These are phyloP conservation scores for Mythimna vitellina DNA, from an alignment of 2,888 invertebrate genomes.

Conservation along the genomic window DNA sequence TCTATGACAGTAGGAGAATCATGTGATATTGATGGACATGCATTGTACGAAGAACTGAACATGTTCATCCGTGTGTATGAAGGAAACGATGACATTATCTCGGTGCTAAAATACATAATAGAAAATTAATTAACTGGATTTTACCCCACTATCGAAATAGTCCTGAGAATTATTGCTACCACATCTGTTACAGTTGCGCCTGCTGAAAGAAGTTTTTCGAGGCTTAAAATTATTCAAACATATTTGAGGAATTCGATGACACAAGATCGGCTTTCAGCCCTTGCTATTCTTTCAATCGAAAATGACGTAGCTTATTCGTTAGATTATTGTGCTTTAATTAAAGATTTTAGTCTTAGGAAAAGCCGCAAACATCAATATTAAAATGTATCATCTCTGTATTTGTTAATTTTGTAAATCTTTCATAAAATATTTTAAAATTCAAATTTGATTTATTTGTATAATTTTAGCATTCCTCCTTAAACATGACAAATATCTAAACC, in stretches of 20 bases:
- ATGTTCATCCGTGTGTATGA: not conserved
- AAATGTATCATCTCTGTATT: too few relatives aligned
- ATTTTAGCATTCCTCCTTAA: too few relatives aligned
- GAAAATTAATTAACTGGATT: too few relatives aligned
- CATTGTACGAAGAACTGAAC: slow-evolving; percentile 6
- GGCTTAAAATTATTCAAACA: not conserved
- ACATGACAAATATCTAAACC: too few relatives aligned
- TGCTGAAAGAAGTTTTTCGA: not conserved
- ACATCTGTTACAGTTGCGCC: too few relatives aligned
- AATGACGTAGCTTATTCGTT: slow-evolving; percentile 6
- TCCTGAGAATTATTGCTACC: too few relatives aligned
- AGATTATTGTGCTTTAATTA: slow-evolving; percentile 10
- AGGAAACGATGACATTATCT: not conserved
- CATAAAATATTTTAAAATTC: too few relatives aligned
- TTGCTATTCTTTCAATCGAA: slow-evolving; percentile 3
- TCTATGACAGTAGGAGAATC: slow-evolving; percentile 1
- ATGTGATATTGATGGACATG: slow-evolving; percentile 1
- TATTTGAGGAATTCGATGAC: slow-evolving; percentile 2
- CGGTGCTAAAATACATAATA: too few relatives aligned
- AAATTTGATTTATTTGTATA: too few relatives aligned
- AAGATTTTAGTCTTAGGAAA: slow-evolving; percentile 3
- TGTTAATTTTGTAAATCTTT: too few relatives aligned
- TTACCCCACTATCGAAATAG: too few relatives aligned
- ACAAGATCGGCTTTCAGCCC: slow-evolving; percentile 3
- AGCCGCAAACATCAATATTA: slow-evolving; percentile 1